These are phyloP conservation scores for Hirudo medicinalis DNA, from an alignment of 1,140 invertebrate species.

Conservation along the genomic window DNA sequence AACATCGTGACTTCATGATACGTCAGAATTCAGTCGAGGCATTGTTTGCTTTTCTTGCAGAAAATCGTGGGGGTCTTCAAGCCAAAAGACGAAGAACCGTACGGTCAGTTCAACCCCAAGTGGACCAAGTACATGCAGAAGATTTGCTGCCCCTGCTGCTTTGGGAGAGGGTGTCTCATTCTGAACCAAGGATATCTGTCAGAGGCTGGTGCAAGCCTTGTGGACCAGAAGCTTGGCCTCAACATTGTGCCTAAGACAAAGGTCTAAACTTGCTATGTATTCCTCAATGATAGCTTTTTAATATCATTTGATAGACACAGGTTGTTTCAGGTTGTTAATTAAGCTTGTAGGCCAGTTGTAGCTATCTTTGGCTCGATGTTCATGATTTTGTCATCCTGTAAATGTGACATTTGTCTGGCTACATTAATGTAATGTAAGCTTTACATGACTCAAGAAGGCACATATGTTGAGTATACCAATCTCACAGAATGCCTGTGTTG, in stretches of 20 bases:
- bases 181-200: conserved; percentile 98
- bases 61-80: conserved; percentile 94
- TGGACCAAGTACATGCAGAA: conserved; percentile 99
- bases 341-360: too few relatives aligned
- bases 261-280: conserved; percentile 21
- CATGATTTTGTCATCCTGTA: too few relatives aligned
- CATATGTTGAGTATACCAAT: too few relatives aligned
- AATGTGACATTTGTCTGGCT: too few relatives aligned
- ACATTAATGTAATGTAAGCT: too few relatives aligned
- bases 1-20: too few relatives aligned
- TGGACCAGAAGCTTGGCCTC: conserved; percentile 84
- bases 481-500: too few relatives aligned
- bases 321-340: too few relatives aligned
- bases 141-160: conserved; percentile 95
- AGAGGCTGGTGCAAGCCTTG: conserved; percentile 88
- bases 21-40: not conserved
- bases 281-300: too few relatives aligned
- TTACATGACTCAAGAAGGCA: too few relatives aligned
- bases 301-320: too few relatives aligned
- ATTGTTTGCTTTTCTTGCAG: conserved; percentile 45
- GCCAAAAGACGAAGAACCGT: conserved; percentile 98
- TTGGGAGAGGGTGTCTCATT: conserved; percentile 90
- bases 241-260: conserved; percentile 79
- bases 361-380: too few relatives aligned
- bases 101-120: conserved; percentile 93